A percentile compares a stretch with the other conserved stretches of the same genome.
Conservation (phyloP, 2,888 invertebrate genomes). For the Brachycybe producta region DNA sequence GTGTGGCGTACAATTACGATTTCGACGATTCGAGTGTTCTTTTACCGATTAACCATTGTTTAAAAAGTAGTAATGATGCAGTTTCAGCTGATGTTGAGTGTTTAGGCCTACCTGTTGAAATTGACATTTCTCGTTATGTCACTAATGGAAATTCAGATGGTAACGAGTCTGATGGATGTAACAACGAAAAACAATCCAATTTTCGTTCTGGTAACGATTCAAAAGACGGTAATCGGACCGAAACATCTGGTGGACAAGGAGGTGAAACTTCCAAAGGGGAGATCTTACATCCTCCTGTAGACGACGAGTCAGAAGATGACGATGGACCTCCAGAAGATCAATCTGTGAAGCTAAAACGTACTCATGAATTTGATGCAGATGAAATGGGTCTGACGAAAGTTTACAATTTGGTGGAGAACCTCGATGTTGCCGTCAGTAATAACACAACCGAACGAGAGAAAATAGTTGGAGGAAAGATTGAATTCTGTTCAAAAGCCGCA, state of each 20-base stretch:
- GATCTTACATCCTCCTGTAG: neutral
- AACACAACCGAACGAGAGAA: neutral
- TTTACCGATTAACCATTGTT: too few relatives aligned
- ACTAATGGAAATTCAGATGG: too few relatives aligned
- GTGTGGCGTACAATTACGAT: too few relatives aligned
- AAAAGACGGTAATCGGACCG: neutral
- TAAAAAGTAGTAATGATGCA: too few relatives aligned
- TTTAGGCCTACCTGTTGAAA: too few relatives aligned
- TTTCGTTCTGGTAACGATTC: neutral
- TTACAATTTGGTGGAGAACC: neutral
- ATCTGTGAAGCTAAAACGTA: too few relatives aligned
- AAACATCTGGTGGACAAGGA: neutral
- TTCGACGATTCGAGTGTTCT: too few relatives aligned
- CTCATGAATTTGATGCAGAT: neutral
- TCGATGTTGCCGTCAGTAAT: neutral
- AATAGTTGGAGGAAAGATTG: neutral
- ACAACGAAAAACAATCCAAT: neutral
- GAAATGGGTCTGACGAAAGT: neutral
- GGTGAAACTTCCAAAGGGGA: neutral
- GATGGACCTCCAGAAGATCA: slow-evolving; percentile 1
- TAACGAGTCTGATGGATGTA: neutral
- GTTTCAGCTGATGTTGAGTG: too few relatives aligned
- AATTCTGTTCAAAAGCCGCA: neutral
- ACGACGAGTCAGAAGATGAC: neutral
- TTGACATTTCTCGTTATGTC: too few relatives aligned